Base-by-base conservation (phyloP, 1,140 invertebrate species). In the Drosophila sp. region DNA sequence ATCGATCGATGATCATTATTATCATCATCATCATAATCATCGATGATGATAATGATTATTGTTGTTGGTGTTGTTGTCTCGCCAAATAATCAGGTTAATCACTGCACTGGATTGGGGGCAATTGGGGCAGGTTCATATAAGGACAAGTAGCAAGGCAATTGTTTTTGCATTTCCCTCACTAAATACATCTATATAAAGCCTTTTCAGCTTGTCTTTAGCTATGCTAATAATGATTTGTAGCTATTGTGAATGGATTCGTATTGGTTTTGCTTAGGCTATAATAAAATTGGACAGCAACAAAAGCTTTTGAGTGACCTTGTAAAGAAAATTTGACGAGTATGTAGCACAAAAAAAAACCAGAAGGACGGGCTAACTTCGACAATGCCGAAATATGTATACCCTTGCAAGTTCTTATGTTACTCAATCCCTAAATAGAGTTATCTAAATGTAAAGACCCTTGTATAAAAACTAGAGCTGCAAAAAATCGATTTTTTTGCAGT, bases 1-100 rank as follows among this genome's bases (percentile, higher is more conserved):
- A 72, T 62, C 65, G 60, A 57, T 76, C 70, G 66, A 17, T 47
- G 17, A 17, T 38, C 60, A 66, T 64, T 60, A 60, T 80, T 66
- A 60, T 63, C 66, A 54, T 47, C 33, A 50, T 54, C 35, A 66
- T 56, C 70, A 70, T 47, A 33, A 54, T 40, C 35, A 66, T 61
- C 70, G 55, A 1, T 27, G 44, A 50, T 50, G 44, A 50, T 50
- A 17, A 17, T 17, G 17, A 17, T 17, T 17, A 17, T 17, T 0
- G 17, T 17, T 8, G 56, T 35, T 35, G 56, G 27, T 3, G 27
- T 4, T 58, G 30, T 58, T 58, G n/a, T 8, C 30, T 8, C 6
- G 56, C 32, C 56, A 58, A 35, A 35, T 76, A 76, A 76, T 76
- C 73, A 58, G 41, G 65, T 35, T 56, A 64, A 58, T 27, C 44